Percentiles rank a stretch among this genome's conserved stretches.
Conservation (phyloP, 2,797 vertebrate species). For the Sebastes oblongus region DNA sequence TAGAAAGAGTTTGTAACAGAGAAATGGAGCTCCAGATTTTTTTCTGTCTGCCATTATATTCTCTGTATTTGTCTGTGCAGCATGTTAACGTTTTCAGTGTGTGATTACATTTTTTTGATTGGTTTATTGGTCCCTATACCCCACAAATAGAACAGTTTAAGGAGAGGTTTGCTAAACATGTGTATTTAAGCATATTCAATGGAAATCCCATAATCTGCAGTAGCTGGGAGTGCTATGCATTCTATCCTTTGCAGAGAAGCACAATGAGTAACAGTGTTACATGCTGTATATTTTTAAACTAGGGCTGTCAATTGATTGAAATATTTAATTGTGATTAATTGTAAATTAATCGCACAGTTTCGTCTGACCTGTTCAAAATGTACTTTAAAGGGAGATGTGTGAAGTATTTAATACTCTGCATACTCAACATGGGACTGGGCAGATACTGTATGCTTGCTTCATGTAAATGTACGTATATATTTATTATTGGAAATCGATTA, state of each 20-base stretch:
- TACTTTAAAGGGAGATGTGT: too few relatives aligned
- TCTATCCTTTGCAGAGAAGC: neutral
- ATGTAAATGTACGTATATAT: too few relatives aligned
- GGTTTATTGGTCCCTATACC: neutral
- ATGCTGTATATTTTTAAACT: neutral
- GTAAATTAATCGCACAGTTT: too few relatives aligned
- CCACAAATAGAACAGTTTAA: neutral
- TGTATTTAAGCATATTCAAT: neutral
- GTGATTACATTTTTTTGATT: neutral
- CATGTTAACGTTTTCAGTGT: slow-evolving; percentile 26
- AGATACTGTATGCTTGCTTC: too few relatives aligned
- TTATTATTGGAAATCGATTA: too few relatives aligned
- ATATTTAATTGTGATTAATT: too few relatives aligned
- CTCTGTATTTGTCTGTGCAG: slow-evolving; percentile 28
- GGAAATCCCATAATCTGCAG: neutral
- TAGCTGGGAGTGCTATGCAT: neutral
- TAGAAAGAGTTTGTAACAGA: neutral
- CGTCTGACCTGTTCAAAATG: too few relatives aligned
- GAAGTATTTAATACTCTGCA: too few relatives aligned
- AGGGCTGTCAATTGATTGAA: too few relatives aligned
- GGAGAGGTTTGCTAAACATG: neutral
- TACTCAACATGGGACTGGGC: too few relatives aligned
- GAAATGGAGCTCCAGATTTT: slow-evolving; percentile 4
- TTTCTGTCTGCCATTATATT: slow-evolving; percentile 10
- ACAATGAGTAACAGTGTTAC: neutral